A percentile compares a stretch with the other conserved stretches of the same genome.
Evolutionary conservation across 2,113 vertebrate species (phyloP).

Genomic region (Cebus imitator): DNA sequence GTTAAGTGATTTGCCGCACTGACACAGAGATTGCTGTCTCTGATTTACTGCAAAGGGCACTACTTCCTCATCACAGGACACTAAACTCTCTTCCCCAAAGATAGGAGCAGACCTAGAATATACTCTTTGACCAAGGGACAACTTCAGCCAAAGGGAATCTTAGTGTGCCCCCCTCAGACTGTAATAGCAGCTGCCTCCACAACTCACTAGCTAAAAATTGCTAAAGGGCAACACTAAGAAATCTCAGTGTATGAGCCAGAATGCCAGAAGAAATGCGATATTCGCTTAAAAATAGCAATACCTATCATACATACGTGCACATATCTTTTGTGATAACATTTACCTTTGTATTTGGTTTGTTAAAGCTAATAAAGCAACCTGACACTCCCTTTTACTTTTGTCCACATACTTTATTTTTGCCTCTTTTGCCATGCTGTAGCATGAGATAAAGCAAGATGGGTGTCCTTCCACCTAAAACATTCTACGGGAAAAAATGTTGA

Average conservation of each 20-base stretch:
- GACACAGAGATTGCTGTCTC: slow-evolving; percentile 12
- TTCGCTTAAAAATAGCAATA: slow-evolving; percentile 57
- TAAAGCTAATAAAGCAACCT: neutral
- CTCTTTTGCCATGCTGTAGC: neutral
- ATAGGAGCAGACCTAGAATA: neutral
- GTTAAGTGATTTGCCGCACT: slow-evolving; percentile 22
- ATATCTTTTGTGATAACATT: neutral
- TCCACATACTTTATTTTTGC: neutral
- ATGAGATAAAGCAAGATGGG: neutral
- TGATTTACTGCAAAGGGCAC: slow-evolving; percentile 29
- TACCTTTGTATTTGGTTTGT: slow-evolving; percentile 37
- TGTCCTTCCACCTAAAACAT: slow-evolving; percentile 9
- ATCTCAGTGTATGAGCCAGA: slow-evolving; percentile 4
- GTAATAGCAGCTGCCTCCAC: neutral
- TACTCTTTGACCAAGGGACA: neutral
- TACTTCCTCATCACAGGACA: neutral
- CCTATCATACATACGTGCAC: neutral
- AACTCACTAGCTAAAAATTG: neutral
- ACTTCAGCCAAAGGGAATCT: slow-evolving; percentile 20
- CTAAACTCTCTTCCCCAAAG: neutral
- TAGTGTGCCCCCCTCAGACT: neutral
- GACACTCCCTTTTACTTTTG: neutral
- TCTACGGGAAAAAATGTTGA: neutral
- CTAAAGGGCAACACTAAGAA: neutral
- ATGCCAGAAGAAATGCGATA: neutral